Evolutionary conservation across 2,113 vertebrate genomes (phyloP).

Genomic region (Microtus oregoni): DNA sequence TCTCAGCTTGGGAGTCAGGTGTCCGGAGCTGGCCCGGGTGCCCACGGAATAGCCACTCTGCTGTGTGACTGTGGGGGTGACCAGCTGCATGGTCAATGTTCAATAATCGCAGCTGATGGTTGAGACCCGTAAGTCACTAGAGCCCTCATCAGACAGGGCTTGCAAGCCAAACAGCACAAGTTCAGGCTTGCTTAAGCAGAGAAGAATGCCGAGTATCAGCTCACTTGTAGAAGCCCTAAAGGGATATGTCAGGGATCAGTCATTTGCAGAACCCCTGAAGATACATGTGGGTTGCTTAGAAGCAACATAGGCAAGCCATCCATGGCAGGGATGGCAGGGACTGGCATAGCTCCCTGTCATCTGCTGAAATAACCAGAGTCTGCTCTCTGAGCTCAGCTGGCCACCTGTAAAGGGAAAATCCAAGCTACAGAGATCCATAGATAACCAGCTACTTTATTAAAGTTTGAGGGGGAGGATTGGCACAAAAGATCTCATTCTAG

Average conservation of each 20-base stretch:
- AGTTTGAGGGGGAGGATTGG: background rate
- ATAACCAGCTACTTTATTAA: background rate
- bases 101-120: background rate
- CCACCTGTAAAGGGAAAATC: background rate
- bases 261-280: background rate
- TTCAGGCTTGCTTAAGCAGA: background rate
- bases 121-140: background rate
- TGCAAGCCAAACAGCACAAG: background rate
- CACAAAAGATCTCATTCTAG: background rate
- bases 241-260: background rate
- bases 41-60: background rate
- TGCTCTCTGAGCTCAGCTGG: rapidly evolving
- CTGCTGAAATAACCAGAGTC: background rate
- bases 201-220: background rate
- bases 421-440: background rate
- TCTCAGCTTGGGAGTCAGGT: background rate
- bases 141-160: background rate
- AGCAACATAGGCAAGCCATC: background rate
- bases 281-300: background rate
- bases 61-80: background rate
- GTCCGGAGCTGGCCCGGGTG: background rate
- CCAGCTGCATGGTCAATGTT: background rate
- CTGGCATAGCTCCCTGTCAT: background rate
- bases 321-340: no score
- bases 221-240: background rate